A percentile compares a stretch with the other conserved stretches of the same genome.
Evolutionary conservation across 2,888 invertebrate genomes (phyloP).

Genomic region (Germaria angustata): DNA sequence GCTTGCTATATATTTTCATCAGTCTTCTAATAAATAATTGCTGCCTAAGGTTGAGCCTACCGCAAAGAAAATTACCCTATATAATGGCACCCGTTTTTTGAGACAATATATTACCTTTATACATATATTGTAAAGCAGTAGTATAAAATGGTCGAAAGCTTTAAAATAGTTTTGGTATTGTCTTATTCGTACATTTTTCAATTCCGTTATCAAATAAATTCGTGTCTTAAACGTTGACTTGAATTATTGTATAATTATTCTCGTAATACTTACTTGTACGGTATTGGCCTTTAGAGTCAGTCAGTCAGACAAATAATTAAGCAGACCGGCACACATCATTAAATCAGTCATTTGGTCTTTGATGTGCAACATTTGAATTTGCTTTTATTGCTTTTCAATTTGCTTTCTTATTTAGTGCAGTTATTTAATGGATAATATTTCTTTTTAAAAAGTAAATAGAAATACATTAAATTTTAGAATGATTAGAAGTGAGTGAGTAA

Average conservation of each 20-base stretch:
- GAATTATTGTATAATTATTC: slow-evolving; percentile 42
- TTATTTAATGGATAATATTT: neutral
- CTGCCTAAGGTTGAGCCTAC: too few species aligned
- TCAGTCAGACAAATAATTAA: neutral
- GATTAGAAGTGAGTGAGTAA: slow-evolving; percentile 12
- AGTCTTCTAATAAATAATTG: too few species aligned
- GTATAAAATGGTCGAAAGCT: slow-evolving; percentile 9
- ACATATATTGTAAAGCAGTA: neutral
- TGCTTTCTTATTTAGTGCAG: slow-evolving; percentile 7
- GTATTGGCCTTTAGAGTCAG: slow-evolving; percentile 28
- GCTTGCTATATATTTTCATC: too few species aligned
- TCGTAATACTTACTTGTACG: neutral
- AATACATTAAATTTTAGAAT: slow-evolving; percentile 19
- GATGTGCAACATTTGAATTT: slow-evolving; percentile 36
- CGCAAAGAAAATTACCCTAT: too few species aligned
- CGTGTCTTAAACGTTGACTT: slow-evolving; percentile 12
- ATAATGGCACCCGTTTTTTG: too few species aligned
- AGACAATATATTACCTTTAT: too few species aligned
- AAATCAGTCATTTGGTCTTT: slow-evolving; percentile 41
- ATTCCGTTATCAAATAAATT: slow-evolving; percentile 47
- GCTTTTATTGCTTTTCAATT: slow-evolving; percentile 57
- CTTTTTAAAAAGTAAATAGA: neutral
- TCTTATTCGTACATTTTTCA: slow-evolving; percentile 2
- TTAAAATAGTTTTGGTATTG: slow-evolving; percentile 10
- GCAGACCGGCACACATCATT: slow-evolving; percentile 43